These are phyloP conservation scores for Temnothorax curvispinosus DNA, from an alignment of 1,140 invertebrate genomes.

Conservation along the genomic window DNA sequence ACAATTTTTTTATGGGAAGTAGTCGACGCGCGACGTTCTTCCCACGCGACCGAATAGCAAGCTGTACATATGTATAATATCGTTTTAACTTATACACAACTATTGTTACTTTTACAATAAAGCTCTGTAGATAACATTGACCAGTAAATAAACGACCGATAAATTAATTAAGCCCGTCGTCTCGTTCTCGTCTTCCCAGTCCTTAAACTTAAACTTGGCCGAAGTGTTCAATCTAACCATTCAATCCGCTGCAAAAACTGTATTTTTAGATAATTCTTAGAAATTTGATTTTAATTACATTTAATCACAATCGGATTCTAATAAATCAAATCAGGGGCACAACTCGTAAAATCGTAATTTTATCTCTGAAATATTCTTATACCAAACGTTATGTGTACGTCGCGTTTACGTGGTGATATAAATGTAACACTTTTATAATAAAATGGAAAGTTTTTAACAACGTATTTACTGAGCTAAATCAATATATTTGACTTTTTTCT, in stretches of 20 bases:
- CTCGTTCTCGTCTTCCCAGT: conserved; percentile 47
- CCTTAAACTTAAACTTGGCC: conserved; percentile 3
- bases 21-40: neutral
- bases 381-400: neutral
- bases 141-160: conserved; percentile 78
- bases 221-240: neutral
- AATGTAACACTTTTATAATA: conserved; percentile 44
- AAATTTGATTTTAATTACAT: neutral
- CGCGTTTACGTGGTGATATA: conserved; percentile 5
- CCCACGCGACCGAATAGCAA: conserved; percentile 33
- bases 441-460: conserved; percentile 28
- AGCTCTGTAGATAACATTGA: conserved; percentile 82
- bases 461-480: neutral
- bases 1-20: neutral
- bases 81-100: conserved; percentile 81
- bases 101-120: conserved; percentile 84
- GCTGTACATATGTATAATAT: conserved; percentile 83
- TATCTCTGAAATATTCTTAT: neutral
- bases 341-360: neutral
- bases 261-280: neutral
- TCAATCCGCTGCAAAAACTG: neutral
- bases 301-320: neutral
- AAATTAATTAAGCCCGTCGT: conserved; percentile 69
- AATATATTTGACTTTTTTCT: neutral
- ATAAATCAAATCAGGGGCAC: neutral